A percentile compares a stretch with the other conserved stretches of the same genome.
These are phyloP conservation scores for Cygnus atratus DNA, from an alignment of 2,113 vertebrate genomes.

Conservation along the genomic window DNA sequence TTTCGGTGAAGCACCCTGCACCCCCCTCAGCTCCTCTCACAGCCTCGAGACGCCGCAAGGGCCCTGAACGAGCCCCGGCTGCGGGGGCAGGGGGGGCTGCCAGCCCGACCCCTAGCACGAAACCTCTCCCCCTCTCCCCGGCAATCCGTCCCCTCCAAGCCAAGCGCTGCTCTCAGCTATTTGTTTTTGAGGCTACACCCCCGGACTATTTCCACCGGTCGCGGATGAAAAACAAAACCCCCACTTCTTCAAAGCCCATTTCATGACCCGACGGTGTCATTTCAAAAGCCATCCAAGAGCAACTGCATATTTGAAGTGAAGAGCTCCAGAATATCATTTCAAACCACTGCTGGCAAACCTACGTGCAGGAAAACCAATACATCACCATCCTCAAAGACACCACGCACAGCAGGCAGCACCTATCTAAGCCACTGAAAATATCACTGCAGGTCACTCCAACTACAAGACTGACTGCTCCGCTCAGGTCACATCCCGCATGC, in stretches of 20 bases:
- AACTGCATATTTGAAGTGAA: slow-evolving; percentile 8
- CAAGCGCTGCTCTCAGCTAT: neutral
- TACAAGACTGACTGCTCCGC: neutral
- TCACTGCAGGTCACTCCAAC: neutral
- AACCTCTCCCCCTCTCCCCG: neutral
- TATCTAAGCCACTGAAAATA: slow-evolving; percentile 46
- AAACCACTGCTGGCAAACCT: slow-evolving; percentile 24
- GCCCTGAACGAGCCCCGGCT: neutral
- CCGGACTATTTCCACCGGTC: neutral
- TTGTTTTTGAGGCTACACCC: neutral
- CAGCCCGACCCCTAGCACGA: neutral
- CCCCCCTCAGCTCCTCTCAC: neutral
- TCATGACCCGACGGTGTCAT: neutral
- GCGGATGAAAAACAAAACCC: neutral
- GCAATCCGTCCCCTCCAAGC: neutral
- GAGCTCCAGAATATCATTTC: neutral
- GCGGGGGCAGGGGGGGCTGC: neutral
- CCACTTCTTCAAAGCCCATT: slow-evolving; percentile 25
- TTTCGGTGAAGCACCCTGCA: neutral
- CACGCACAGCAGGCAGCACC: slow-evolving; percentile 27
- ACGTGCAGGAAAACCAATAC: neutral
- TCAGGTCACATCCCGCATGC: neutral
- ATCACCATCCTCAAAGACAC: neutral
- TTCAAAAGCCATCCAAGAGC: slow-evolving; percentile 34
- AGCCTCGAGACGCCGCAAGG: rapidly evolving